Conservation (phyloP, 2,888 invertebrate species). For the Ephialtes manifestator region DNA sequence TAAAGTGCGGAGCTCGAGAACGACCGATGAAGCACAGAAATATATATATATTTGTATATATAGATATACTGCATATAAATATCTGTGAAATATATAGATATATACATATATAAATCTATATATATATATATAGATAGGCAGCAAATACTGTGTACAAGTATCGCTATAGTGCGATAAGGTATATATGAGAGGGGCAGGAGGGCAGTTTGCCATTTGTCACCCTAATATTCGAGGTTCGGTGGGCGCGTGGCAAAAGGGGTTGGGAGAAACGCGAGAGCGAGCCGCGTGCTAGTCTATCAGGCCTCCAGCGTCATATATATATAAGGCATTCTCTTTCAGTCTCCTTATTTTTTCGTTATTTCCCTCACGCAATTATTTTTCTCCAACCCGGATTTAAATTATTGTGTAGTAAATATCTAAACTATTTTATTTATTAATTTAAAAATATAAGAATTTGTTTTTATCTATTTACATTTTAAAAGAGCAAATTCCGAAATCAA, state of each 20-base stretch:
- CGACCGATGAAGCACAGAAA: not conserved
- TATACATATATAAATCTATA: not conserved
- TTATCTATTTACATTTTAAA: too few species aligned
- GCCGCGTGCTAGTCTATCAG: constrained; percentile 18
- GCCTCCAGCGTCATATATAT: not conserved
- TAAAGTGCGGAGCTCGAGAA: not conserved
- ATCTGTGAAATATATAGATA: not conserved
- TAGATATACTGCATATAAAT: not conserved
- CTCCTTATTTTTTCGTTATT: not conserved
- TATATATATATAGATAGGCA: not conserved
- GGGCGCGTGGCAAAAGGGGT: constrained; percentile 41
- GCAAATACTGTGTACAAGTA: not conserved
- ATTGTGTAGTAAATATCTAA: too few species aligned
- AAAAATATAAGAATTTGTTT: too few species aligned
- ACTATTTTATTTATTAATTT: too few species aligned
- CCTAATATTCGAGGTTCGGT: constrained; percentile 65
- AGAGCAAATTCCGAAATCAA: too few species aligned
- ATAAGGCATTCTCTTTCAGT: not conserved
- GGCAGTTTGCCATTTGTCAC: constrained; percentile 71
- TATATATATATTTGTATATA: constrained; percentile 11
- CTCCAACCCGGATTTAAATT: too few species aligned
- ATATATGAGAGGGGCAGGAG: constrained; percentile 20
- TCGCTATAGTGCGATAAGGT: not conserved
- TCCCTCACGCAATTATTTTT: not conserved
- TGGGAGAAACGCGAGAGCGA: constrained; percentile 19